Conservation (phyloP, 2,888 invertebrate species). For the Drosophila niveifrons region DNA sequence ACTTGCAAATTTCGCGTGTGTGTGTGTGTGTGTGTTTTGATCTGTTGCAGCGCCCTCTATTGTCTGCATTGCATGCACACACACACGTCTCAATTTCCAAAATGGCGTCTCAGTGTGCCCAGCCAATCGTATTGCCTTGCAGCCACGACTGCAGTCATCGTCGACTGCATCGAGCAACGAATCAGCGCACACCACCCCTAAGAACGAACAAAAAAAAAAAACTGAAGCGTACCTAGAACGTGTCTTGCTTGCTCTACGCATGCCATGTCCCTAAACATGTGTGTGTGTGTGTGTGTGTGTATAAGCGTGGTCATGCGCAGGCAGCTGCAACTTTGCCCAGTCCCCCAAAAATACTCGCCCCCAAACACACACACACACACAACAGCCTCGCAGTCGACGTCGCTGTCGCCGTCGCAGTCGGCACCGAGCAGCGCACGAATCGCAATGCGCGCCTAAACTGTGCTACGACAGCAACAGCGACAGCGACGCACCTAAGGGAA, state of each 20-base stretch:
- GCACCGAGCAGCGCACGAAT: constrained; percentile 61
- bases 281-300: constrained; percentile 37
- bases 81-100: constrained; percentile 27
- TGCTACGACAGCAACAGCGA: constrained; percentile 32
- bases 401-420: constrained; percentile 42
- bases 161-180: constrained; percentile 68
- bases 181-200: constrained; percentile 64
- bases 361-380: constrained; percentile 4
- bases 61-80: constrained; percentile 18
- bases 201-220: constrained; percentile 10
- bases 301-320: constrained; percentile 79
- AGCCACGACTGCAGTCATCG: constrained; percentile 46
- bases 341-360: constrained; percentile 1
- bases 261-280: constrained; percentile 48
- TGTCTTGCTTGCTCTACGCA: constrained; percentile 32
- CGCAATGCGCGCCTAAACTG: constrained; percentile 67
- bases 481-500: constrained; percentile 42
- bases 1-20: constrained; percentile 40
- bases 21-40: constrained; percentile 7
- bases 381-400: constrained; percentile 20
- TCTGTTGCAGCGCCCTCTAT: constrained; percentile 50
- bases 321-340: constrained; percentile 48
- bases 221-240: constrained; percentile 13
- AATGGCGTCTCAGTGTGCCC: constrained; percentile 65
- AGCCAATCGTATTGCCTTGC: constrained; percentile 62